Evolutionary conservation across 2,113 vertebrate species (phyloP).

Genomic region (Anser brachyrhynchus): DNA sequence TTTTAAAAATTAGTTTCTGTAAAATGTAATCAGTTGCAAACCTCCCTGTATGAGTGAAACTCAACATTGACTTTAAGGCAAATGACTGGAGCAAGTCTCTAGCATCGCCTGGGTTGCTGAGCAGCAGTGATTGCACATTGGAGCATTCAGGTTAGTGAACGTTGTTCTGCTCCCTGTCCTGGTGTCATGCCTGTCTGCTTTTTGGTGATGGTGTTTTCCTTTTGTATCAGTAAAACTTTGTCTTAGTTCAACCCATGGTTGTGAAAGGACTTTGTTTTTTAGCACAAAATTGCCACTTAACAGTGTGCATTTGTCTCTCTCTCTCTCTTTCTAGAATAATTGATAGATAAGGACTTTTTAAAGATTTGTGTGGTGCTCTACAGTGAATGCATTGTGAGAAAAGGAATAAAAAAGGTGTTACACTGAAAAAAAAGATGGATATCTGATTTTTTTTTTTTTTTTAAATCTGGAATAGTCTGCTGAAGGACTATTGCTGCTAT

Average conservation of each 20-base stretch:
- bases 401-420: background rate
- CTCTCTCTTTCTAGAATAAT: background rate
- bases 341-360: background rate
- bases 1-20: background rate
- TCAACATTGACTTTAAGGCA: background rate
- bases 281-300: background rate
- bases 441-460: background rate
- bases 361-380: background rate
- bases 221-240: background rate
- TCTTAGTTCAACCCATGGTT: background rate
- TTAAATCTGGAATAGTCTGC: background rate
- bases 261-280: background rate
- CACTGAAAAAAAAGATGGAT: background rate
- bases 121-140: fast-evolving
- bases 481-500: background rate
- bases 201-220: background rate
- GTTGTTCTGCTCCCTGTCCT: background rate
- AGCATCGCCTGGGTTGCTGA: background rate
- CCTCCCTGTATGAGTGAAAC: background rate
- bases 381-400: background rate
- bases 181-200: background rate
- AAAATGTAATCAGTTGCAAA: background rate
- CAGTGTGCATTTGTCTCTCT: background rate
- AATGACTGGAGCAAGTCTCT: background rate
- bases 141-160: background rate